A percentile compares a stretch with the other conserved stretches of the same genome.
phyloP scores from a whole-genome alignment of 2,888 invertebrate genomes.

The Clostera curtula region DNA sequence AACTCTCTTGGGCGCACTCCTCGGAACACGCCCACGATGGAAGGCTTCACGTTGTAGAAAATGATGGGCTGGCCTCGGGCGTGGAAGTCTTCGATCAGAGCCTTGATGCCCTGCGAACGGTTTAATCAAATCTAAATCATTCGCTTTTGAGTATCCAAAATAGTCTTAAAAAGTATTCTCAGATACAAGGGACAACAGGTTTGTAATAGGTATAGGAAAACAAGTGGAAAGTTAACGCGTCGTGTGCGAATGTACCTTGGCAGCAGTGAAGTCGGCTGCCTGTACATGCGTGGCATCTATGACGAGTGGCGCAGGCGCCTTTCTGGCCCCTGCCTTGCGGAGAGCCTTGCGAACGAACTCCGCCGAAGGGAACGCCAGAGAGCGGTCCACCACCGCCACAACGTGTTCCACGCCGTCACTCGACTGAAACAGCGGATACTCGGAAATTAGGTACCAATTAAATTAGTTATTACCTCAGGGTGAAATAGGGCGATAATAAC shows the following conservation, averaged over 20 bases:
- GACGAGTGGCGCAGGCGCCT: conserved; percentile 78
- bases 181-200: no score
- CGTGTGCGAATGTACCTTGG: conserved; percentile 67
- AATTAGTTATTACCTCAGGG: no score
- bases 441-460: no score
- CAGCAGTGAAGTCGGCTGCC: conserved; percentile 87
- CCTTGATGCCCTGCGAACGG: conserved; percentile 77
- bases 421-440: no score
- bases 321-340: conserved; percentile 84
- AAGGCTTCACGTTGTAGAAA: conserved; percentile 84
- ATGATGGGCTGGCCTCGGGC: conserved; percentile 79
- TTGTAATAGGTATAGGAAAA: no score
- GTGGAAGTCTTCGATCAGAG: conserved; percentile 81
- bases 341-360: conserved; percentile 84
- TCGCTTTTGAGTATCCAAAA: no score
- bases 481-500: no score
- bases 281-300: conserved; percentile 88
- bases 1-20: conserved; percentile 81
- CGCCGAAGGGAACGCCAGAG: conserved; percentile 86
- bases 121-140: no score
- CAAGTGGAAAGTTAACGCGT: neutral
- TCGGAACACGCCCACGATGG: conserved; percentile 80
- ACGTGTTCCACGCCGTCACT: conserved; percentile 62
- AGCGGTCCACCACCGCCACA: conserved; percentile 80
- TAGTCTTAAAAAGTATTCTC: no score